These are phyloP conservation scores for Stigmatopora nigra DNA, from an alignment of 2,113 vertebrate genomes.

Conservation along the genomic window DNA sequence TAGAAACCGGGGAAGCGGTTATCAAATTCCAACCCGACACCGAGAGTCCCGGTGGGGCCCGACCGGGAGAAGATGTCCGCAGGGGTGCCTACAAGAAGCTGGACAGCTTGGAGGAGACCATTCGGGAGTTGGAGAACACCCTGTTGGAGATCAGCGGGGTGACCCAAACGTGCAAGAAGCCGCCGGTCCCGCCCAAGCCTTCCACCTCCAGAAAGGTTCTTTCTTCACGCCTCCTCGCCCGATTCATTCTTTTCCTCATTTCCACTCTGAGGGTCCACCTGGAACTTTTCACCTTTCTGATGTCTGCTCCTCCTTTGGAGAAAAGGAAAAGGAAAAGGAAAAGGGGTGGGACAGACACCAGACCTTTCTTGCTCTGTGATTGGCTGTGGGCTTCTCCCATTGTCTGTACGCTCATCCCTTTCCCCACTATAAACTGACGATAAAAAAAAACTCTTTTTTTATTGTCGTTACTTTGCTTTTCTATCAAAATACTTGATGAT, in stretches of 20 bases:
- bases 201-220: slow-evolving; percentile 69
- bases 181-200: slow-evolving; percentile 77
- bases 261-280: slow-evolving; percentile 36
- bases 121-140: slow-evolving; percentile 82
- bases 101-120: slow-evolving; percentile 89
- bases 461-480: slow-evolving; percentile 13
- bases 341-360: slow-evolving; percentile 54
- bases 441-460: slow-evolving; percentile 19
- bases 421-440: slow-evolving; percentile 17
- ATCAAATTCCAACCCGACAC: slow-evolving; percentile 12
- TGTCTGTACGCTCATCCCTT: slow-evolving; percentile 24
- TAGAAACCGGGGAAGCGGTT: slow-evolving; percentile 8
- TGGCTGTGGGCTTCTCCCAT: slow-evolving; percentile 32
- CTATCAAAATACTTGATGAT: neutral
- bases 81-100: slow-evolving; percentile 64
- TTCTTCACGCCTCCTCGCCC: slow-evolving; percentile 24
- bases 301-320: slow-evolving; percentile 51
- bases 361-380: slow-evolving; percentile 43
- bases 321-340: slow-evolving; percentile 29
- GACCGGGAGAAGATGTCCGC: slow-evolving; percentile 32
- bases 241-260: slow-evolving; percentile 21
- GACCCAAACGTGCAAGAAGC: slow-evolving; percentile 55
- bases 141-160: slow-evolving; percentile 76
- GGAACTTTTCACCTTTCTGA: slow-evolving; percentile 43
- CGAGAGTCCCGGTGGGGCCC: neutral